phyloP scores from a whole-genome alignment of 2,888 invertebrate species.

The Pycnomerus fuliginosus region DNA sequence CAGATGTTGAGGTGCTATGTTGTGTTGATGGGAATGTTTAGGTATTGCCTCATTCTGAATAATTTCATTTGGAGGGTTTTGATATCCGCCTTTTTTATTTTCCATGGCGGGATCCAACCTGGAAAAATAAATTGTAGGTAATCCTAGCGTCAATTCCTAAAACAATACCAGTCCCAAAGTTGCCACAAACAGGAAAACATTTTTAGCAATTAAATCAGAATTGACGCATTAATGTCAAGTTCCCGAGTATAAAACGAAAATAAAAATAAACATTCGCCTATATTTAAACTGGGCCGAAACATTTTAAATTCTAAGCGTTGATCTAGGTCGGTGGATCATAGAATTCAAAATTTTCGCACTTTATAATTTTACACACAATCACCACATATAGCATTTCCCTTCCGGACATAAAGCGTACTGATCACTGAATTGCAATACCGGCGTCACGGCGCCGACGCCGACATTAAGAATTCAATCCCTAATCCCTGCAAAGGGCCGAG shows the following conservation, averaged over 20 bases:
- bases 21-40: slow-evolving; percentile 61
- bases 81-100: slow-evolving; percentile 46
- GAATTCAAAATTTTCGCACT: slow-evolving; percentile 9
- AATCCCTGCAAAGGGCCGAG: slow-evolving; percentile 12
- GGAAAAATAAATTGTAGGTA: slow-evolving; percentile 28
- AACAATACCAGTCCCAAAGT: slow-evolving; percentile 56
- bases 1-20: slow-evolving; percentile 58
- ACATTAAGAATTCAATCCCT: slow-evolving; percentile 20
- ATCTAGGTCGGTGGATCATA: slow-evolving; percentile 38
- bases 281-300: slow-evolving; percentile 26
- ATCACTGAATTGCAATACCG: slow-evolving; percentile 21
- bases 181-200: slow-evolving; percentile 67
- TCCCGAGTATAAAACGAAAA: slow-evolving; percentile 17
- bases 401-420: slow-evolving; percentile 19
- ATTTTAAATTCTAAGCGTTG: slow-evolving; percentile 35
- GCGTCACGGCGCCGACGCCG: slow-evolving; percentile 32
- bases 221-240: slow-evolving; percentile 22
- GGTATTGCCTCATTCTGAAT: slow-evolving; percentile 38
- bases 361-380: slow-evolving; percentile 1
- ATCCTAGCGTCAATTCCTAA: neutral
- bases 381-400: slow-evolving; percentile 6
- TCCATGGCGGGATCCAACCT: slow-evolving; percentile 52
- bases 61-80: slow-evolving; percentile 37
- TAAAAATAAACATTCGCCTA: slow-evolving; percentile 26
- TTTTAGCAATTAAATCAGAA: slow-evolving; percentile 29